These are phyloP conservation scores for Poicephalus gulielmi DNA, from an alignment of 2,113 vertebrate genomes.

Conservation along the genomic window DNA sequence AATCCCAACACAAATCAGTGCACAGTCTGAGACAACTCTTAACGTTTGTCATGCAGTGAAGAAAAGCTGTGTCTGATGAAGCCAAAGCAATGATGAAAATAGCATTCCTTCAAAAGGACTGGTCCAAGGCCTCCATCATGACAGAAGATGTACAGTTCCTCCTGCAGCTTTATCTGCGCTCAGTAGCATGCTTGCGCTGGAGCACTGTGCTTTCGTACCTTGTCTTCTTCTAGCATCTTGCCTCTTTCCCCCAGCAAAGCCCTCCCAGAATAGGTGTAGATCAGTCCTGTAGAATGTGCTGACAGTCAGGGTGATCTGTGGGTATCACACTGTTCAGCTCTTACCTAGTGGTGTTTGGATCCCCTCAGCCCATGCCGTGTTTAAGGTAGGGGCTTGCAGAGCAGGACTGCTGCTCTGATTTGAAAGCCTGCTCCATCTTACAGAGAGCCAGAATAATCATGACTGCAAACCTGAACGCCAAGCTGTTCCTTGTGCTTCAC, in stretches of 20 bases:
- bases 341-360: background rate
- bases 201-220: background rate
- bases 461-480: background rate
- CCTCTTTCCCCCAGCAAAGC: background rate
- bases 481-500: background rate
- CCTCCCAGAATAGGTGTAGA: background rate
- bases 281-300: background rate
- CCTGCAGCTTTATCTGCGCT: background rate
- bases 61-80: background rate
- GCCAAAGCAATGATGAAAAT: background rate
- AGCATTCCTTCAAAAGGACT: background rate
- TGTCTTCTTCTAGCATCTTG: rapidly evolving
- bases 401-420: background rate
- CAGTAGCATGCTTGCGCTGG: background rate
- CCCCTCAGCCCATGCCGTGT: background rate
- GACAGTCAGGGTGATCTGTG: no score
- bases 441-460: background rate
- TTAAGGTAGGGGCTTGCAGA: background rate
- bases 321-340: background rate
- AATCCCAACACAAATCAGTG: background rate
- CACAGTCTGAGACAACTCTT: background rate
- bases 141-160: rapidly evolving
- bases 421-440: background rate
- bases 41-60: background rate
- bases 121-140: background rate